Base-by-base conservation (phyloP, 2,797 vertebrate genomes). In the Glyptemys insculpta region DNA sequence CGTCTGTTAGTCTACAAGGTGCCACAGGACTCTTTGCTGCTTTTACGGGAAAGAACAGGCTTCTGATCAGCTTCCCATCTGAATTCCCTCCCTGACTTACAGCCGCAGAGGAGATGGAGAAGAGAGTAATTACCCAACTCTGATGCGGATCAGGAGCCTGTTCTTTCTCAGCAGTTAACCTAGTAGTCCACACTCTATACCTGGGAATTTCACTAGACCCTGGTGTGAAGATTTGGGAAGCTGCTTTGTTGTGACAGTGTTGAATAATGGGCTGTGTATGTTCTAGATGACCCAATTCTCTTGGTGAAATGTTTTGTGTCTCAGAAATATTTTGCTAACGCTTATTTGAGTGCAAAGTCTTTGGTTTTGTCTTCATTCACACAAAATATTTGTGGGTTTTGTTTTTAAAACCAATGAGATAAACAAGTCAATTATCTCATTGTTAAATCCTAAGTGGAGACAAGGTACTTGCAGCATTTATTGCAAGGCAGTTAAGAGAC, bases 91-190 rank as follows among this genome's bases (percentile, higher is more conserved):
- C n/a, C 2, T n/a, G n/a, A n/a, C n/a, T 68, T 37, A 68, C 62
- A 68, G n/a, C 74, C 0, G 18, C 1, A 29, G 2, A 29, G 27
- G 25, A 62, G 49, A 86, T 12, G 5, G 37, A 23, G 19, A 72
- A 23, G 68, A 72, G 65, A 21, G 19, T n/a, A 37, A 41, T 37
- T 37, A 27, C 16, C 25, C 74, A 47, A 16, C 44, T 76, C 41
- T 41, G 1, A 91, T 54, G 0, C 0, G 21, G 15, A 85, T 27
- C 23, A 88, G 5, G 79, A 52, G 5, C 25, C 11, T 12, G 12
- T 5, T 87, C 57, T 27, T 85, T 59, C 12, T 19, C 11, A 3
- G 7, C 49, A 54, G 34, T 49, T 52, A 88, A 4, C 59, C 9
- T 1, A 1, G 5, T 41, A 83, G 14, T n/a, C 12, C 31, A 72